Evolutionary conservation across 2,888 invertebrate genomes (phyloP).

Genomic region (Ectemnius continuus): DNA sequence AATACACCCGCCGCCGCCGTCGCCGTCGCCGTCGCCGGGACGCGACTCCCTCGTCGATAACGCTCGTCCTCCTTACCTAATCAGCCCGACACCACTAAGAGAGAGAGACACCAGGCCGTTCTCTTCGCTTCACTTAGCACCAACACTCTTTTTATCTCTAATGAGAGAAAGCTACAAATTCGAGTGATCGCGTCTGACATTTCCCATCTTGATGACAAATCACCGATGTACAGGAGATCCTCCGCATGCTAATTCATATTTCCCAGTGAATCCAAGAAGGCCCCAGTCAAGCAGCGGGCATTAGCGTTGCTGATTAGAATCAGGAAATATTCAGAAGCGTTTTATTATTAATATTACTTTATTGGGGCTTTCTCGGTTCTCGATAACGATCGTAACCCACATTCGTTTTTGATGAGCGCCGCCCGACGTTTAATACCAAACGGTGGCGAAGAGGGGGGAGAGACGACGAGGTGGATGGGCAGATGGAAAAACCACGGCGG

Average conservation of each 20-base stretch:
- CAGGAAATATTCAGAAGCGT: no score
- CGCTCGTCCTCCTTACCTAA: slow-evolving; percentile 3
- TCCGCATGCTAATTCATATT: not conserved
- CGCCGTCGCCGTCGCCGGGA: no score
- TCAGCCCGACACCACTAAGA: not conserved
- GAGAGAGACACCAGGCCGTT: not conserved
- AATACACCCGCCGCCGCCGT: no score
- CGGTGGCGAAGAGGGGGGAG: not conserved
- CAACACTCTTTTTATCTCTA: slow-evolving; percentile 5
- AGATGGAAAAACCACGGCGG: slow-evolving; percentile 5
- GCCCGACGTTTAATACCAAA: not conserved
- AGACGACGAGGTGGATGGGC: not conserved
- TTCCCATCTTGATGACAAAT: not conserved
- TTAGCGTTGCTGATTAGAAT: no score
- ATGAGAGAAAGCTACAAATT: slow-evolving; percentile 8
- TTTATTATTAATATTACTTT: no score
- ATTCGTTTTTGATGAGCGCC: not conserved
- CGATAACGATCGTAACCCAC: not conserved
- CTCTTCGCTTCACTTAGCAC: not conserved
- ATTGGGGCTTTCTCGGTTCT: no score
- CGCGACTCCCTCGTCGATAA: not conserved
- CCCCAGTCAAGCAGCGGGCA: no score
- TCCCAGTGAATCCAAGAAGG: not conserved
- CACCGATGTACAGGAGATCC: not conserved
- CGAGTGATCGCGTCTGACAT: not conserved